Percentiles rank a stretch among this genome's conserved stretches.
These are phyloP conservation scores for Pipistrellus nathusii DNA, from an alignment of 2,797 vertebrate species.

Conservation along the genomic window DNA sequence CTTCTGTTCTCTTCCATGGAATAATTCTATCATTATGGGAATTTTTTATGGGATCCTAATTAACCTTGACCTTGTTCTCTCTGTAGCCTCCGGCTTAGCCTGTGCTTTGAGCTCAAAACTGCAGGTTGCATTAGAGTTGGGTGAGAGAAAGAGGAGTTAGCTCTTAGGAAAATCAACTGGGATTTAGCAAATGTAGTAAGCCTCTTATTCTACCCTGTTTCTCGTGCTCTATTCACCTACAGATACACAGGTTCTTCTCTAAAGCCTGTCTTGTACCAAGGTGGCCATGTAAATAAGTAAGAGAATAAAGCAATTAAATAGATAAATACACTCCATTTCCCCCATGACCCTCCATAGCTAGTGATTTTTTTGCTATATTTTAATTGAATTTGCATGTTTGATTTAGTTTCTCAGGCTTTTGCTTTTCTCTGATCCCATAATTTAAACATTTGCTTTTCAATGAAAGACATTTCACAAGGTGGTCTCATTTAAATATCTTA, in stretches of 20 bases:
- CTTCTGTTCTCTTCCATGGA: neutral
- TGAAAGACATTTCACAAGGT: neutral
- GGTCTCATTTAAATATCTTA: slow-evolving; percentile 23
- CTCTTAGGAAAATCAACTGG: neutral
- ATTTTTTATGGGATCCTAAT: slow-evolving; percentile 71
- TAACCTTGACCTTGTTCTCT: slow-evolving; percentile 68
- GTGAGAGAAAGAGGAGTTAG: neutral
- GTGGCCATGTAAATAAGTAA: slow-evolving; percentile 1
- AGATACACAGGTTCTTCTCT: neutral
- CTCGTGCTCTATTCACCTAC: neutral
- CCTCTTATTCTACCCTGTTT: neutral
- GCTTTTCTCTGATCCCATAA: slow-evolving; percentile 1
- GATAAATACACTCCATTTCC: neutral
- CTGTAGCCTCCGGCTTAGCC: slow-evolving; percentile 40
- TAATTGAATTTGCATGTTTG: slow-evolving; percentile 54
- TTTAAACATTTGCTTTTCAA: slow-evolving; percentile 33
- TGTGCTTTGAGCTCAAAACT: neutral
- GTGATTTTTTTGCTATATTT: slow-evolving; percentile 55
- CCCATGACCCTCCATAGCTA: neutral
- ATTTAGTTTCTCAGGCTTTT: slow-evolving; percentile 43
- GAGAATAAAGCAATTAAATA: slow-evolving; percentile 1
- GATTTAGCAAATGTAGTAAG: slow-evolving; percentile 29
- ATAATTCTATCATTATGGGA: slow-evolving; percentile 40
- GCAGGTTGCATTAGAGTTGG: neutral
- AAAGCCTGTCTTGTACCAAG: neutral